Conservation (phyloP, 2,888 invertebrate species). For the Mycalesis mineus region DNA sequence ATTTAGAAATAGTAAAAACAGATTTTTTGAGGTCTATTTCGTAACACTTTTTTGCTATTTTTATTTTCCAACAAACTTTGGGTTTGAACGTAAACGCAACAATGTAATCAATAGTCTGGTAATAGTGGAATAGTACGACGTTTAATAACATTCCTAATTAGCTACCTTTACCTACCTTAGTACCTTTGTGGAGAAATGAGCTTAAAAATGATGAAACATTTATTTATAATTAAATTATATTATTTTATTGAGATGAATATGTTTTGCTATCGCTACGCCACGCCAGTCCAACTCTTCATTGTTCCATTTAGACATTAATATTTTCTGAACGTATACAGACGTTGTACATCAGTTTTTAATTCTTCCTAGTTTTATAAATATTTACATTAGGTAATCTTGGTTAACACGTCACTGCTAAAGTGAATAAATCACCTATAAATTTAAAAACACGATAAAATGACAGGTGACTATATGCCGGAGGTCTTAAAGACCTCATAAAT, state of each 20-base stretch:
- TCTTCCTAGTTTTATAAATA: constrained; percentile 50
- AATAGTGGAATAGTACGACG: too few species aligned
- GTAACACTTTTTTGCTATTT: too few species aligned
- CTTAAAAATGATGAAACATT: too few species aligned
- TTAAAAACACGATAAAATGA: constrained; percentile 8
- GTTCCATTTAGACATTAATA: constrained; percentile 51
- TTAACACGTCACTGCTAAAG: constrained; percentile 20
- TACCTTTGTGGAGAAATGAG: too few species aligned
- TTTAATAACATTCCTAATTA: too few species aligned
- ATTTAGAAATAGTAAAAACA: too few species aligned
- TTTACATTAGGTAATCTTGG: constrained; percentile 15
- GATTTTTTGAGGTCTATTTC: too few species aligned
- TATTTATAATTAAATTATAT: neutral
- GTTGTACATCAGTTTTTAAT: constrained; percentile 75
- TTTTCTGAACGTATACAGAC: constrained; percentile 72
- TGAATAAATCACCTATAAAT: constrained; percentile 3
- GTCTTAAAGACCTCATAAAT: constrained; percentile 23
- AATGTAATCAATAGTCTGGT: too few species aligned
- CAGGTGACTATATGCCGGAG: constrained; percentile 1
- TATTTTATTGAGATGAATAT: neutral
- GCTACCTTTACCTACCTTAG: too few species aligned
- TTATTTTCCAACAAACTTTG: too few species aligned
- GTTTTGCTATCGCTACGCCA: constrained; percentile 36
- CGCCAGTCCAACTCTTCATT: constrained; percentile 42
- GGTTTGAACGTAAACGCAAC: too few species aligned